A percentile compares a stretch with the other conserved stretches of the same genome.
phyloP scores from a whole-genome alignment of 1,140 invertebrate species.

The Leptopilina clavipes region DNA sequence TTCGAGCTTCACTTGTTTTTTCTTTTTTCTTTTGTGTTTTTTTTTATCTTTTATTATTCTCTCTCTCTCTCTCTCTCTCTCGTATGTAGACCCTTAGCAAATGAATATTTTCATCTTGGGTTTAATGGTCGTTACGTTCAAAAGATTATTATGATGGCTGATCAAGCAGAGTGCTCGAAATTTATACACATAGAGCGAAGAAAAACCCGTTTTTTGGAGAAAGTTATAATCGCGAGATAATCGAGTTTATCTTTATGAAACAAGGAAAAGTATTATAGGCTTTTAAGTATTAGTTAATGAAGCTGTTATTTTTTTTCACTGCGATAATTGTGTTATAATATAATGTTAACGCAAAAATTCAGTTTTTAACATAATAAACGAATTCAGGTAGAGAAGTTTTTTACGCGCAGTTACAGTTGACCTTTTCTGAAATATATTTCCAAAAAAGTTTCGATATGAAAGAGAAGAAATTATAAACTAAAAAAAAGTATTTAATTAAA shows the following conservation, averaged over 20 bases:
- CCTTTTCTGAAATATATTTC: no score
- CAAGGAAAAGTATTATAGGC: background rate
- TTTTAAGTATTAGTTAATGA: slow-evolving; percentile 12
- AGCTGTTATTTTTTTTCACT: slow-evolving; percentile 6
- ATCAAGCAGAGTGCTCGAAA: slow-evolving; percentile 25
- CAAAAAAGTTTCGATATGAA: no score
- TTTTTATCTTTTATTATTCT: slow-evolving; percentile 26
- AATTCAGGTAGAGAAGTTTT: no score
- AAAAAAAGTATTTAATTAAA: no score
- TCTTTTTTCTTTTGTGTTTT: background rate
- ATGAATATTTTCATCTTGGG: slow-evolving; percentile 22
- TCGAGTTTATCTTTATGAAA: background rate
- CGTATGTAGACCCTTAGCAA: slow-evolving; percentile 16
- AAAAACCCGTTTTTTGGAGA: slow-evolving; percentile 6
- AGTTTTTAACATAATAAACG: no score
- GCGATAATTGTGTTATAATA: background rate
- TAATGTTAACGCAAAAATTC: background rate
- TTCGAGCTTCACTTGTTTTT: slow-evolving; percentile 16
- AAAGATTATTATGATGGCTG: background rate
- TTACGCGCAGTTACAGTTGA: no score
- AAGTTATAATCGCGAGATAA: slow-evolving; percentile 17
- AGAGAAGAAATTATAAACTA: no score
- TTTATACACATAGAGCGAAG: no score
- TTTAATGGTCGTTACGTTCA: slow-evolving; percentile 21
- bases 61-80: background rate